Percentiles rank a stretch among this genome's conserved stretches.
These are phyloP conservation scores for Acrocephalus arundinaceus DNA, from an alignment of 2,113 vertebrate species.

Conservation along the genomic window DNA sequence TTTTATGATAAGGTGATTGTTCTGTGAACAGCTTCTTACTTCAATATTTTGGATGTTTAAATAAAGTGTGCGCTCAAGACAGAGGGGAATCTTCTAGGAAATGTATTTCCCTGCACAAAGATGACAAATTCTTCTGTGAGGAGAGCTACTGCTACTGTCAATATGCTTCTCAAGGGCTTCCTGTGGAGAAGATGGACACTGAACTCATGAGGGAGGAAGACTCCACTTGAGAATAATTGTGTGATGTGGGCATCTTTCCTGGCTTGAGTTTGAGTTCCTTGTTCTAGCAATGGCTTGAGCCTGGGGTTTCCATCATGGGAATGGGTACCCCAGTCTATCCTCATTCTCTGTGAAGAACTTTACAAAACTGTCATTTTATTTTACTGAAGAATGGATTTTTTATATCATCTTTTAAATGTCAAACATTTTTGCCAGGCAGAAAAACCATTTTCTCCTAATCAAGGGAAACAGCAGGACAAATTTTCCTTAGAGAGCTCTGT, in stretches of 20 bases:
- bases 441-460: not conserved
- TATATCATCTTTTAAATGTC: not conserved
- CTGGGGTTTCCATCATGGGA: not conserved
- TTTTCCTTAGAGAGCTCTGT: not conserved
- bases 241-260: not conserved
- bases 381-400: not conserved
- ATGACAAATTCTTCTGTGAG: not conserved
- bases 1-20: conserved; percentile 57
- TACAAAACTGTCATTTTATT: not conserved
- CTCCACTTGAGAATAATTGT: not conserved
- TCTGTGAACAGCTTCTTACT: conserved; percentile 10
- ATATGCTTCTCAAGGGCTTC: not conserved
- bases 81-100: conserved; percentile 14
- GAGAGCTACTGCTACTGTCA: not conserved
- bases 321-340: not conserved
- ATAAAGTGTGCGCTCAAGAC: conserved; percentile 9
- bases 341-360: not conserved
- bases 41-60: conserved; percentile 61
- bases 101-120: not conserved
- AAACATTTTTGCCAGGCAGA: not conserved
- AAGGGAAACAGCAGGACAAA: not conserved
- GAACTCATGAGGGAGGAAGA: not conserved
- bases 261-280: not conserved
- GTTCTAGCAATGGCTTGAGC: not conserved
- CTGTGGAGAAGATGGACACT: not conserved